These are phyloP conservation scores for Falco rusticolus DNA, from an alignment of 2,797 vertebrate genomes.

Conservation along the genomic window DNA sequence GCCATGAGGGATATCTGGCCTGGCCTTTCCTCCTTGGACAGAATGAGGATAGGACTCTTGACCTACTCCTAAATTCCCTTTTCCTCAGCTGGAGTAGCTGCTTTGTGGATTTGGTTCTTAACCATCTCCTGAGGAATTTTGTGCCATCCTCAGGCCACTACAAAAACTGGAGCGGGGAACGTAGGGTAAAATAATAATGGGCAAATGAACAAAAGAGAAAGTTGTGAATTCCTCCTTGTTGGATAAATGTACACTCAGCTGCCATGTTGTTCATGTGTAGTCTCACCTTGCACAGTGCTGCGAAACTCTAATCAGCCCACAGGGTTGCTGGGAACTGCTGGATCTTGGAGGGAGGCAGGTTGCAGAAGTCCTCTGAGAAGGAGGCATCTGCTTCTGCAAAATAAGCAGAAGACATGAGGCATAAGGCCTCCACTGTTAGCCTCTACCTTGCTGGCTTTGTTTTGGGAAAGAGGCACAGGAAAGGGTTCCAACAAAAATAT, in stretches of 20 bases:
- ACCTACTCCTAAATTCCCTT: neutral
- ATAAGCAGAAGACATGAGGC: neutral
- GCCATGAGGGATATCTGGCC: neutral
- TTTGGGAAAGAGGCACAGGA: neutral
- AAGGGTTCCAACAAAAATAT: neutral
- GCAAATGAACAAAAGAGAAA: neutral
- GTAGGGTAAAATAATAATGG: neutral
- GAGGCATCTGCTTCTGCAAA: neutral
- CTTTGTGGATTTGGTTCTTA: neutral
- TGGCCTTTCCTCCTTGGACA: neutral
- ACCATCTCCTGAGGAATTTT: neutral
- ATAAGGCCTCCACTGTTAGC: neutral
- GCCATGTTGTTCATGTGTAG: accelerated
- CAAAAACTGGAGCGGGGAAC: neutral
- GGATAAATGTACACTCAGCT: accelerated
- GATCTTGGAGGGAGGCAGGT: neutral
- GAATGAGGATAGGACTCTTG: neutral
- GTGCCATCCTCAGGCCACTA: neutral
- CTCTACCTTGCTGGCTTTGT: neutral
- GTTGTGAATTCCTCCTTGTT: neutral
- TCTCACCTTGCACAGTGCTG: neutral
- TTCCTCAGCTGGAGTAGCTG: neutral
- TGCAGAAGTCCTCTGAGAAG: neutral
- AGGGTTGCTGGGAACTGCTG: neutral
- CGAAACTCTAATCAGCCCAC: neutral